Evolutionary conservation across 2,888 invertebrate genomes (phyloP).

Genomic region (Cheilosia scutellata): DNA sequence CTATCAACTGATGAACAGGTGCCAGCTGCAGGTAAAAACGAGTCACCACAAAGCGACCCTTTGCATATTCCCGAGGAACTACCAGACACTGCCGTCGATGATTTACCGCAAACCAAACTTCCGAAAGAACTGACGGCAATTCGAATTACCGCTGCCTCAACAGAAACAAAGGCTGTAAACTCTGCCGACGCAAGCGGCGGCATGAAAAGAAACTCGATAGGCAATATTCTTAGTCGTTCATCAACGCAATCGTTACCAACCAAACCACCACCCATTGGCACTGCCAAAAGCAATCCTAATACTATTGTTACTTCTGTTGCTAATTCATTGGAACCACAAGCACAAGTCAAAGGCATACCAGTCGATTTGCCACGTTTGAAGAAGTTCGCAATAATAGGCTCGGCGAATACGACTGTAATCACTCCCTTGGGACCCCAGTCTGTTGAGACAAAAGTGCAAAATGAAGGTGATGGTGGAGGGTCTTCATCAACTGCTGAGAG

Average conservation of each 20-base stretch:
- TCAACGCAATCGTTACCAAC: background rate
- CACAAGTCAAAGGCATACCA: conserved; percentile 51
- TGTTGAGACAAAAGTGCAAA: background rate
- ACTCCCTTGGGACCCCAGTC: conserved; percentile 22
- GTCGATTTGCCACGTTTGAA: conserved; percentile 56
- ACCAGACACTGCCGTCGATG: background rate
- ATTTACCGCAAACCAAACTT: conserved; percentile 14
- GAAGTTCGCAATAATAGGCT: conserved; percentile 48
- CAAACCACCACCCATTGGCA: background rate
- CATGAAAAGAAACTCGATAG: conserved; percentile 38
- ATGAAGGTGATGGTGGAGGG: background rate
- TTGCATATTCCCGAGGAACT: conserved; percentile 29
- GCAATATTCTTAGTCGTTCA: conserved; percentile 2
- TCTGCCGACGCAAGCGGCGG: background rate
- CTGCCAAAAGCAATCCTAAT: background rate
- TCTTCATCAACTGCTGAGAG: background rate
- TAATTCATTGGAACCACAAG: background rate
- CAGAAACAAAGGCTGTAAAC: background rate
- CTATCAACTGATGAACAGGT: background rate
- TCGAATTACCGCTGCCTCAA: background rate
- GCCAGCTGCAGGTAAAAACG: background rate
- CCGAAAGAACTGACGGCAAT: conserved; percentile 37
- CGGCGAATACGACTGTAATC: conserved; percentile 54
- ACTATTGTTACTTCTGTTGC: conserved; percentile 2
- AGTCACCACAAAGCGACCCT: conserved; percentile 26